phyloP scores from a whole-genome alignment of 2,113 vertebrate species.

The Trogon melanurus region DNA sequence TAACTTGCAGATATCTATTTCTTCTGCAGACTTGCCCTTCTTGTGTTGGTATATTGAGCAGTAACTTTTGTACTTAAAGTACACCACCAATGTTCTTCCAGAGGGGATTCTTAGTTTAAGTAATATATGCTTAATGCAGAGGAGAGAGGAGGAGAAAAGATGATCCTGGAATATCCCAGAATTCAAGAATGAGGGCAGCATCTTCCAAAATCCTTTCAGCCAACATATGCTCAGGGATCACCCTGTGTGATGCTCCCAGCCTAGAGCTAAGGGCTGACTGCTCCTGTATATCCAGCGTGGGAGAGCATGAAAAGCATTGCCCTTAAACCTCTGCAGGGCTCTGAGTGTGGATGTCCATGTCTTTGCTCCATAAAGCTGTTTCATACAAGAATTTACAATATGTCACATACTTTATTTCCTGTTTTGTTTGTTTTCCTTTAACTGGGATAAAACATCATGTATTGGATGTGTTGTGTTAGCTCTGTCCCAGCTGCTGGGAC shows the following conservation, averaged over 20 bases:
- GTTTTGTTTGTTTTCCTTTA: not conserved
- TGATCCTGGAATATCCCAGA: not conserved
- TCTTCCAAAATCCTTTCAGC: not conserved
- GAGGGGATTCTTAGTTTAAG: not conserved
- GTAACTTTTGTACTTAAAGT: not conserved
- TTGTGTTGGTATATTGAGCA: not conserved
- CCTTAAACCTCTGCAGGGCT: not conserved
- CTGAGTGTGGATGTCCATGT: not conserved
- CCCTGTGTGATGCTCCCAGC: fast-evolving
- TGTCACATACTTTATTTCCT: not conserved
- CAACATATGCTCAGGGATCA: fast-evolving
- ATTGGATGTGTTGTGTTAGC: not conserved
- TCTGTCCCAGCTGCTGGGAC: not conserved
- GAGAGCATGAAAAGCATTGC: not conserved
- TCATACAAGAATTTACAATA: not conserved
- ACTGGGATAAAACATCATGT: not conserved
- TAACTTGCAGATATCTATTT: not conserved
- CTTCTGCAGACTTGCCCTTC: not conserved
- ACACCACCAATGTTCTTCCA: not conserved
- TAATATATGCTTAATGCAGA: not conserved
- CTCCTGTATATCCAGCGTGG: not conserved
- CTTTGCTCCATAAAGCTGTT: not conserved
- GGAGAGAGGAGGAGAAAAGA: not conserved
- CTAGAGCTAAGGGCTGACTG: not conserved
- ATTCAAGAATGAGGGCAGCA: not conserved